A percentile compares a stretch with the other conserved stretches of the same genome.
Evolutionary conservation across 2,797 vertebrate species (phyloP).

Genomic region (Ctenopoma kingsleyae): DNA sequence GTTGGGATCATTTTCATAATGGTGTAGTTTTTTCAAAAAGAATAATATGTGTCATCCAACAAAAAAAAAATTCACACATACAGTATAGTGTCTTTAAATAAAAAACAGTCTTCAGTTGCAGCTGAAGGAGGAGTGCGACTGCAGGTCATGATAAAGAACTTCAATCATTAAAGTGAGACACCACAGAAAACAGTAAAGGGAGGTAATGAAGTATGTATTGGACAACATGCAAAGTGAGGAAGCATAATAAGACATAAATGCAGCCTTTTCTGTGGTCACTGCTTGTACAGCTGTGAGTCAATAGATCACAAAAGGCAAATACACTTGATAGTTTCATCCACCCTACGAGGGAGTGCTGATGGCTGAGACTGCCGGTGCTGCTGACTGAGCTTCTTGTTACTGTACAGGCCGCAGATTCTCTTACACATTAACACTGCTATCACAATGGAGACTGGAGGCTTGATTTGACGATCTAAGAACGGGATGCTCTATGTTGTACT

Average conservation of each 20-base stretch:
- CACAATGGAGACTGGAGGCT: slow-evolving; percentile 59
- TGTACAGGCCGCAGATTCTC: slow-evolving; percentile 65
- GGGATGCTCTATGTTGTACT: too few relatives aligned
- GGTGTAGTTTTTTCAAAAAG: not conserved
- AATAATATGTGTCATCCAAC: not conserved
- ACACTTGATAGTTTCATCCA: slow-evolving; percentile 63
- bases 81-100: too few relatives aligned
- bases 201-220: slow-evolving; percentile 1
- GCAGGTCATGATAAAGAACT: slow-evolving; percentile 21
- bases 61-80: not conserved
- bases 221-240: slow-evolving; percentile 37
- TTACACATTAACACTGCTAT: slow-evolving; percentile 66
- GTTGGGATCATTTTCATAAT: not conserved
- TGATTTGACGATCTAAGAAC: too few relatives aligned
- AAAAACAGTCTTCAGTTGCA: not conserved
- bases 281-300: slow-evolving; percentile 63
- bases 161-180: not conserved
- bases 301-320: slow-evolving; percentile 75
- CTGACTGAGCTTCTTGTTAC: slow-evolving; percentile 70
- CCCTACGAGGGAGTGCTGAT: slow-evolving; percentile 49
- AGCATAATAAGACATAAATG: slow-evolving; percentile 45
- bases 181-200: slow-evolving; percentile 8
- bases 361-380: slow-evolving; percentile 51
- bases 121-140: not conserved
- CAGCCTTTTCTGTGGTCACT: slow-evolving; percentile 53